Conservation (phyloP, 30 jellyfish, hydroid and myxozoan genomes). For the Aurelia sp. region DNA sequence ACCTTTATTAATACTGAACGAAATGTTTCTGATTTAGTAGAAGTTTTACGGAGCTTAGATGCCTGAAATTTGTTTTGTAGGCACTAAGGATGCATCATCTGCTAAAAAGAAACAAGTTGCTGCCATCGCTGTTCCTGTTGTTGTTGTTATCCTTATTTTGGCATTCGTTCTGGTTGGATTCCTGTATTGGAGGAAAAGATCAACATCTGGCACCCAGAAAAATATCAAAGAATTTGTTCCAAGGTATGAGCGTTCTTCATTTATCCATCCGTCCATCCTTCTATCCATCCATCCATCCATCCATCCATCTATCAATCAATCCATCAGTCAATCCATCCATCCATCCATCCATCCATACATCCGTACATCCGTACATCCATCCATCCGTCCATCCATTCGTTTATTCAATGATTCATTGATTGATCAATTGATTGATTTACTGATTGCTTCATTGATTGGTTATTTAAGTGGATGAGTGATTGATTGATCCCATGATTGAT, state of each 20-base stretch:
- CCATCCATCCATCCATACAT: too few species aligned
- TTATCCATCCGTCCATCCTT: too few species aligned
- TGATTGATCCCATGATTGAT: not conserved
- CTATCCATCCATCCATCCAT: too few species aligned
- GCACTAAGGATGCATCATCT: conserved; percentile 29
- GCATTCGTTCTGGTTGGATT: conserved; percentile 10
- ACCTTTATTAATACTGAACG: too few species aligned
- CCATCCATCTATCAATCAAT: too few species aligned
- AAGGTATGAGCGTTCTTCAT: not conserved
- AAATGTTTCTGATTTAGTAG: too few species aligned
- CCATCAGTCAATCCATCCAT: too few species aligned
- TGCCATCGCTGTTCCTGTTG: conserved; percentile 63
- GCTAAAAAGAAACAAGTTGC: conserved; percentile 21
- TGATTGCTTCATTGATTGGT: too few species aligned
- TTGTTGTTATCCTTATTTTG: conserved; percentile 20
- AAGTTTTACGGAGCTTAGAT: too few species aligned
- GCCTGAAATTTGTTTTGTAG: not conserved
- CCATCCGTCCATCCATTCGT: too few species aligned
- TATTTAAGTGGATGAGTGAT: not conserved
- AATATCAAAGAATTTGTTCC: not conserved
- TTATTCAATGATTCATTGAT: not conserved
- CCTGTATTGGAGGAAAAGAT: conserved; percentile 21
- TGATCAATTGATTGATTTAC: not conserved
- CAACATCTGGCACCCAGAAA: too few species aligned
- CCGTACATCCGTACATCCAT: too few species aligned